phyloP scores from a whole-genome alignment of 1,140 invertebrate genomes.

The Meteorus sp. region DNA sequence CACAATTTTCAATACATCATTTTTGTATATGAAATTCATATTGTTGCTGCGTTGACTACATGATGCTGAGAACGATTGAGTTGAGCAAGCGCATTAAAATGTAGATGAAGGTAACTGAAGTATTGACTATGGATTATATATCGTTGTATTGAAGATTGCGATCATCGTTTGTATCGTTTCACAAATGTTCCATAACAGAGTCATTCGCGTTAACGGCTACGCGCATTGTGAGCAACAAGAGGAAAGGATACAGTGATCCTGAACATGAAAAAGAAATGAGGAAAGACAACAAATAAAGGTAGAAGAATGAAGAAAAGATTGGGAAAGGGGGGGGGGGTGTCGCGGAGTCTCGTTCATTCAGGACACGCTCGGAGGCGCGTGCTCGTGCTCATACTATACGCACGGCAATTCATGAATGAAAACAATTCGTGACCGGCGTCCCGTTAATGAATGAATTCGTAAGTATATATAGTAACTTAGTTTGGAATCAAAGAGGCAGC shows the following conservation, averaged over 20 bases:
- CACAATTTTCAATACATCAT: no score
- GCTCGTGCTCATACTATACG: conserved; percentile 31
- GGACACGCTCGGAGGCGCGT: conserved; percentile 34
- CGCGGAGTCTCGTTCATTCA: conserved; percentile 36
- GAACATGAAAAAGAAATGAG: conserved; percentile 3
- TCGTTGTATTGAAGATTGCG: conserved; percentile 20
- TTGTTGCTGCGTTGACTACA: no score
- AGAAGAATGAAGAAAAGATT: conserved; percentile 14
- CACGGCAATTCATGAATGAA: conserved; percentile 54
- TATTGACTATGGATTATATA: conserved; percentile 3
- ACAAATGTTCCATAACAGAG: conserved; percentile 22
- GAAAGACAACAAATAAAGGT: conserved; percentile 9
- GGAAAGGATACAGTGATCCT: not conserved
- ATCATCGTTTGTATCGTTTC: conserved; percentile 26
- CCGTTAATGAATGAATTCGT: conserved; percentile 47
- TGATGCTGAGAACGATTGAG: no score
- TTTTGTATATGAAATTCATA: no score
- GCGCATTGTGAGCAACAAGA: conserved; percentile 5
- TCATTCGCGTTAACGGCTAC: conserved; percentile 27
- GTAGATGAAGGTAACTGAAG: no score
- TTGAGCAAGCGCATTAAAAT: no score
- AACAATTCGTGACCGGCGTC: conserved; percentile 47
- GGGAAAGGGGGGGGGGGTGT: conserved; percentile 5
- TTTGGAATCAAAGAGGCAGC: conserved; percentile 51
- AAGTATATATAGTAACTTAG: conserved; percentile 49